Conservation (phyloP, 2,113 vertebrate species). For the Apodemus sylvaticus region DNA sequence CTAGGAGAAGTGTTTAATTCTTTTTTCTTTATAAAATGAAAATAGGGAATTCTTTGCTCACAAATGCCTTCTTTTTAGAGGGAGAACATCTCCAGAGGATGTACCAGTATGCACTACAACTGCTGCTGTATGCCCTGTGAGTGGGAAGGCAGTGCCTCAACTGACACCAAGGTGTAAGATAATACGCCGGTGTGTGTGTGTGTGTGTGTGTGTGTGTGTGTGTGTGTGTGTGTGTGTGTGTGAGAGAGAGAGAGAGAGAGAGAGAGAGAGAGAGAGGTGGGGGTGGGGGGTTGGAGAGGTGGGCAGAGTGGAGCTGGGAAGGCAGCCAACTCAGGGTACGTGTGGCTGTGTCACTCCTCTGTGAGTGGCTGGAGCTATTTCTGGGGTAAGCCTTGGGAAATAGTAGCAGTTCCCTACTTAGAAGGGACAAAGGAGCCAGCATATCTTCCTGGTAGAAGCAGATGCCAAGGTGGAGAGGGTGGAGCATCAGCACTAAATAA, state of each 20-base stretch:
- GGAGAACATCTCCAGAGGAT: neutral
- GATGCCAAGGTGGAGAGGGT: neutral
- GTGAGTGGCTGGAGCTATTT: neutral
- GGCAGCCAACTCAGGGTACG: fast-evolving
- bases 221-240: too few relatives aligned
- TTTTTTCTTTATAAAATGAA: neutral
- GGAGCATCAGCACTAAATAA: neutral
- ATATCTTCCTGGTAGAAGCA: neutral
- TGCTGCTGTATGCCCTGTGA: neutral
- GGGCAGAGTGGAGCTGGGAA: neutral
- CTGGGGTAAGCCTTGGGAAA: neutral
- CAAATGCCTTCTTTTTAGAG: neutral
- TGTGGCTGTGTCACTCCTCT: neutral
- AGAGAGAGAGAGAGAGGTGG: too few relatives aligned
- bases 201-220: too few relatives aligned
- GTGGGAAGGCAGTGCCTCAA: neutral
- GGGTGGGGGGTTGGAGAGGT: neutral
- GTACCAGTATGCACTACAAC: neutral
- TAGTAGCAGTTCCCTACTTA: neutral
- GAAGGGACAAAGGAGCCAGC: neutral
- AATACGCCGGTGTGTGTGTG: too few relatives aligned
- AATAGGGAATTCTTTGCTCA: neutral
- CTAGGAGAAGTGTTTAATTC: neutral
- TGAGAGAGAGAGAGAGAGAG: too few relatives aligned
- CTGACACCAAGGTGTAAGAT: neutral